Evolutionary conservation across 2,797 vertebrate genomes (phyloP).

Genomic region (Petrocephalus sullivani): DNA sequence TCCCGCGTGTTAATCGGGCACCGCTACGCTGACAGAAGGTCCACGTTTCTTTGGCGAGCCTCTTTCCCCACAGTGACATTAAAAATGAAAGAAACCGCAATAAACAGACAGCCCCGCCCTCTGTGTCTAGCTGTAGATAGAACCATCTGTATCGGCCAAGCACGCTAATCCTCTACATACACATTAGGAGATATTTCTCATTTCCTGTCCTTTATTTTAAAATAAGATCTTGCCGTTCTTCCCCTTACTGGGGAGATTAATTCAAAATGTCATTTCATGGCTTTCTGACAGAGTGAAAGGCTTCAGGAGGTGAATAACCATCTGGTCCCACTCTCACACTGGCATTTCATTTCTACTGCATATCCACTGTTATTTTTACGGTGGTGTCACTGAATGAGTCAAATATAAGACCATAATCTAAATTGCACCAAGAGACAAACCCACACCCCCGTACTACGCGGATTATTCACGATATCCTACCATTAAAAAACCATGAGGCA

Average conservation of each 20-base stretch:
- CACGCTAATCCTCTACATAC: background rate
- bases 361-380: background rate
- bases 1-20: background rate
- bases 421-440: background rate
- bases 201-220: background rate
- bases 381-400: background rate
- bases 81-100: slow-evolving; percentile 13
- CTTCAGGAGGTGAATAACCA: slow-evolving; percentile 2
- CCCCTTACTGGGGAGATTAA: background rate
- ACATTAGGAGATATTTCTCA: background rate
- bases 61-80: background rate
- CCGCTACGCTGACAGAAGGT: slow-evolving; percentile 12
- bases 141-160: background rate
- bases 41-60: background rate
- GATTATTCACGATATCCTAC: background rate
- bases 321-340: background rate
- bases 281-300: background rate
- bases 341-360: background rate
- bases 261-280: slow-evolving; percentile 14
- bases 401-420: background rate
- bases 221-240: background rate
- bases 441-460: background rate
- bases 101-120: slow-evolving; percentile 6
- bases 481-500: slow-evolving; percentile 2
- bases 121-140: background rate